phyloP scores from a whole-genome alignment of 2,113 vertebrate genomes.

The Saimiri boliviensis region DNA sequence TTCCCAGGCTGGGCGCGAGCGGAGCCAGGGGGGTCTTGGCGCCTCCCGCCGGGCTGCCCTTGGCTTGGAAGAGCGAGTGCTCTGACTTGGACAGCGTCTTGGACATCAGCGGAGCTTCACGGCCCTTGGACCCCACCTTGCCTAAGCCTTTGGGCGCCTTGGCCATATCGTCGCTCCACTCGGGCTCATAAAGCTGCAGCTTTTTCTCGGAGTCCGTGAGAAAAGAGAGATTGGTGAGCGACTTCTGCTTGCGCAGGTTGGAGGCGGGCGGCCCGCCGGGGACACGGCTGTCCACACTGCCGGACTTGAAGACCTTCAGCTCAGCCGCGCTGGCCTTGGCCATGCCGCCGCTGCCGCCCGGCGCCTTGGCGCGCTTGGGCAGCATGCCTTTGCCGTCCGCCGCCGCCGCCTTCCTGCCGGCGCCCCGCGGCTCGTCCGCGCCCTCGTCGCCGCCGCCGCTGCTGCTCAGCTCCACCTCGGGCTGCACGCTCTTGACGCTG shows the following conservation, averaged over 20 bases:
- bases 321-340: constrained; percentile 86
- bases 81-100: constrained; percentile 94
- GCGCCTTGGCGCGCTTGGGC: constrained; percentile 86
- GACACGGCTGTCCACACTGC: constrained; percentile 83
- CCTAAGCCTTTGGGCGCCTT: constrained; percentile 83
- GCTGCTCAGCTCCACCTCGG: constrained; percentile 83
- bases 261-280: constrained; percentile 81
- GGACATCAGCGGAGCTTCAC: constrained; percentile 86
- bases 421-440: constrained; percentile 83
- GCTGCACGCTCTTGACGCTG: constrained; percentile 88
- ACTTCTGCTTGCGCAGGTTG: constrained; percentile 94
- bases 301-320: constrained; percentile 92
- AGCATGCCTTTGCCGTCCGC: constrained; percentile 85
- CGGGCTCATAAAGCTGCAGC: constrained; percentile 92
- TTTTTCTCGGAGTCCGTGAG: constrained; percentile 97
- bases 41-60: constrained; percentile 74
- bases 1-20: constrained; percentile 84
- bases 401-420: constrained; percentile 79
- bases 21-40: constrained; percentile 85
- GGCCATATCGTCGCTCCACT: constrained; percentile 92
- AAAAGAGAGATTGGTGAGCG: constrained; percentile 93
- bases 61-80: constrained; percentile 94
- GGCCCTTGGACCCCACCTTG: constrained; percentile 79
- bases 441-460: constrained; percentile 86
- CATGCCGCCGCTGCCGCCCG: constrained; percentile 60